Evolutionary conservation across 1,140 invertebrate species (phyloP).

Genomic region (Heterodera carotae): DNA sequence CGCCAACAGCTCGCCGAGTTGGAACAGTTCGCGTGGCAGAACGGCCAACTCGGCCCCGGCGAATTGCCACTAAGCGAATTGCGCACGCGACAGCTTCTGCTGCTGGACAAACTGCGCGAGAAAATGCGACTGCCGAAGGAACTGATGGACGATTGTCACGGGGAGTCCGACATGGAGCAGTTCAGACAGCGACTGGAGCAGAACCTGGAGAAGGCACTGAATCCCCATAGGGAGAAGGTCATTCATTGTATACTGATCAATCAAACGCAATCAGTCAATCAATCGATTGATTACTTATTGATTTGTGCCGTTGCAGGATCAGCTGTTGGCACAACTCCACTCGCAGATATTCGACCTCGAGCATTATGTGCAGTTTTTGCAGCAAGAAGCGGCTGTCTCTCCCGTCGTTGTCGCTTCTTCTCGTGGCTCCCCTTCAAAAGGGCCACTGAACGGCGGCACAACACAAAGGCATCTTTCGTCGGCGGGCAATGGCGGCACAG

Average conservation of each 20-base stretch:
- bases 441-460: background rate
- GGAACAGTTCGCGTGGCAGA: constrained; percentile 87
- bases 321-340: constrained; percentile 87
- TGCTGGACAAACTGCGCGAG: constrained; percentile 79
- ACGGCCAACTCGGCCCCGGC: constrained; percentile 54
- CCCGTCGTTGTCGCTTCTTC: constrained; percentile 2
- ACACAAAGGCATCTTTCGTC: background rate
- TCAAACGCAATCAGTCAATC: background rate
- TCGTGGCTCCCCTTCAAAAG: background rate
- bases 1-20: constrained; percentile 86
- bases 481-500: no score
- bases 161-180: constrained; percentile 4
- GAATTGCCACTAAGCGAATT: constrained; percentile 55
- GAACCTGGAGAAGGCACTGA: constrained; percentile 78
- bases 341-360: constrained; percentile 91
- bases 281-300: no score
- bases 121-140: constrained; percentile 78
- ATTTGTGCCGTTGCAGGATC: constrained; percentile 75
- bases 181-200: constrained; percentile 73
- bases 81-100: constrained; percentile 63
- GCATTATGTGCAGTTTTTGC: constrained; percentile 91
- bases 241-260: background rate
- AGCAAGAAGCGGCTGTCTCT: constrained; percentile 71
- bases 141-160: constrained; percentile 67
- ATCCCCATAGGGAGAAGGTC: constrained; percentile 68